Conservation (phyloP, 2,888 invertebrate genomes). For the Julus scanicus region DNA sequence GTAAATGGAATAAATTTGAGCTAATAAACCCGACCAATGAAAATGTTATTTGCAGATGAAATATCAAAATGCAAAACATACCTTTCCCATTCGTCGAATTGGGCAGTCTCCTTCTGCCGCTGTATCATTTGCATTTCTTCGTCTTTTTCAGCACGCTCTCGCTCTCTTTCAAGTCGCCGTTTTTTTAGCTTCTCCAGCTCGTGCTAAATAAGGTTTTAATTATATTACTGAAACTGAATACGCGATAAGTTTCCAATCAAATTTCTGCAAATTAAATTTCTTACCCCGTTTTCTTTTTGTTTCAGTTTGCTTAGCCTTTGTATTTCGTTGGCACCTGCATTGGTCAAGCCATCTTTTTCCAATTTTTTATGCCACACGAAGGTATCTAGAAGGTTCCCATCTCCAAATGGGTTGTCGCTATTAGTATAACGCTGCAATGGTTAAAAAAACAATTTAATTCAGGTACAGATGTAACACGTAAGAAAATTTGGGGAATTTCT, state of each 20-base stretch:
- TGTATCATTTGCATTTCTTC: conserved; percentile 86
- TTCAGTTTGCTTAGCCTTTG: conserved; percentile 85
- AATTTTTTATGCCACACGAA: conserved; percentile 98
- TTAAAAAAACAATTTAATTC: background rate
- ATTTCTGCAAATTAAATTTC: conserved; percentile 43
- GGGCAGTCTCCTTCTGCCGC: conserved; percentile 88
- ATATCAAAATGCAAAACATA: background rate
- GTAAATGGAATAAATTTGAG: too few species aligned
- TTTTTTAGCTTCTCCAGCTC: conserved; percentile 97
- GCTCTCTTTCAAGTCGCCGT: conserved; percentile 86
- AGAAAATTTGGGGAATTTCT: background rate
- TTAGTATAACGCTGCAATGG: conserved; percentile 84
- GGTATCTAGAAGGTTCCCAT: conserved; percentile 91
- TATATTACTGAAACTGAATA: background rate
- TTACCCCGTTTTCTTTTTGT: conserved; percentile 84
- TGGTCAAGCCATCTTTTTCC: conserved; percentile 88
- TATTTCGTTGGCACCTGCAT: conserved; percentile 80
- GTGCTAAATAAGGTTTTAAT: conserved; percentile 64
- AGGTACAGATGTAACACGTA: background rate
- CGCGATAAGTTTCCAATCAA: background rate
- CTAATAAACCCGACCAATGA: too few species aligned
- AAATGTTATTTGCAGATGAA: conserved; percentile 61
- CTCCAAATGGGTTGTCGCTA: conserved; percentile 98
- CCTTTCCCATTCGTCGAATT: conserved; percentile 88
- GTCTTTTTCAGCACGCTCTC: conserved; percentile 83